Conservation (phyloP, 2,888 invertebrate genomes). For the Synergus umbraculus region DNA sequence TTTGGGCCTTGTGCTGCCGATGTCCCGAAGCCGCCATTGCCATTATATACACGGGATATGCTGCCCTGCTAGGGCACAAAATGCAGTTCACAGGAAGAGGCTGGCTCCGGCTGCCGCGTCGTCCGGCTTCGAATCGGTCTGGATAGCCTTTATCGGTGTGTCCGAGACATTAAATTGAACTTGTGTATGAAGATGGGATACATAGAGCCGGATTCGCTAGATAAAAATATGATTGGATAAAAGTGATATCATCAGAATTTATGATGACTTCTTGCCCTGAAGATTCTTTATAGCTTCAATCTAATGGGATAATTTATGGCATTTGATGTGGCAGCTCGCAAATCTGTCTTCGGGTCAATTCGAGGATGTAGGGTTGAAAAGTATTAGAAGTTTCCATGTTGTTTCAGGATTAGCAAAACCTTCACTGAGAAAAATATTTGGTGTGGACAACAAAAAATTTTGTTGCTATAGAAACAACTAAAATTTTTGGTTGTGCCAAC, state of each 20-base stretch:
- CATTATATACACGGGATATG: slow-evolving; percentile 40
- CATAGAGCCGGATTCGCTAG: not conserved
- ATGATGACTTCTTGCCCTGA: not conserved
- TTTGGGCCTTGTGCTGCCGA: slow-evolving; percentile 67
- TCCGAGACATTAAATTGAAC: not conserved
- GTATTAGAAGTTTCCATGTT: not conserved
- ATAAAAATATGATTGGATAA: slow-evolving; percentile 7
- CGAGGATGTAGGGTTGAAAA: not conserved
- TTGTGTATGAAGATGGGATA: not conserved
- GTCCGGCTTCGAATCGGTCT: not conserved
- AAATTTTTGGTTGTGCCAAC: too few species aligned
- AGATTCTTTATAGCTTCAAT: not conserved
- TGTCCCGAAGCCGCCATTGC: slow-evolving; percentile 69
- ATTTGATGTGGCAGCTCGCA: not conserved
- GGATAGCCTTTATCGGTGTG: not conserved
- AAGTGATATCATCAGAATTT: slow-evolving; percentile 7
- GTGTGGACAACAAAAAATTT: too few species aligned
- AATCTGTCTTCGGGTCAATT: not conserved
- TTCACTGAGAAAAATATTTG: too few species aligned
- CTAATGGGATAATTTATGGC: not conserved
- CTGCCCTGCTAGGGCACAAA: slow-evolving; percentile 33
- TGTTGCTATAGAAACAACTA: too few species aligned
- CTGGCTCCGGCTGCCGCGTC: not conserved
- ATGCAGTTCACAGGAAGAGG: slow-evolving; percentile 45
- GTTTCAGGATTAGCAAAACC: not conserved